These are phyloP conservation scores for Myrmecophaga tridactyla DNA, from an alignment of 2,113 vertebrate species.

Conservation along the genomic window DNA sequence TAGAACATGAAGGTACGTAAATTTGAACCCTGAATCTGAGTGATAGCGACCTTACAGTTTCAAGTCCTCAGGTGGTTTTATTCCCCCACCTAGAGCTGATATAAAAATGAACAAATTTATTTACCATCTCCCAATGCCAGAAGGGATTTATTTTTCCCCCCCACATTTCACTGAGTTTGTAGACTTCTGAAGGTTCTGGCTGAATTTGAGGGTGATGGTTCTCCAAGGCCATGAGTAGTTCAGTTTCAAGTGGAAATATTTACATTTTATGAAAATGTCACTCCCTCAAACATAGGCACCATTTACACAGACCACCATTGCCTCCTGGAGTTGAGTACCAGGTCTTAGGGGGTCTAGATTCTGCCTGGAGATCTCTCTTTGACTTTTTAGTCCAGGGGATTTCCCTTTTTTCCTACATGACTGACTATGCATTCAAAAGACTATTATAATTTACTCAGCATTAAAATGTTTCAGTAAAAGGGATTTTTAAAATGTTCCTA, in stretches of 20 bases:
- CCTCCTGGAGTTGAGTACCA: too few relatives aligned
- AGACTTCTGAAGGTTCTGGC: not conserved
- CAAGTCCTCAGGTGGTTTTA: not conserved
- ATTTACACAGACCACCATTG: not conserved
- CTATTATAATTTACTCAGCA: not conserved
- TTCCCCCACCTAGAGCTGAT: not conserved
- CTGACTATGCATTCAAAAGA: not conserved
- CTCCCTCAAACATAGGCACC: not conserved
- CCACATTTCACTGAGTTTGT: not conserved
- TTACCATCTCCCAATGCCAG: not conserved
- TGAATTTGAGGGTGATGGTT: not conserved
- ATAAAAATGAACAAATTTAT: not conserved
- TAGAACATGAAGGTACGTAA: not conserved
- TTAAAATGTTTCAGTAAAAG: not conserved
- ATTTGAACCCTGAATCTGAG: not conserved
- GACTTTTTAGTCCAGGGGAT: not conserved
- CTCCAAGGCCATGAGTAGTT: not conserved
- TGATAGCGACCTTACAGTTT: not conserved
- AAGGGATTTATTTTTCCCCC: not conserved
- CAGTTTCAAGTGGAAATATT: not conserved
- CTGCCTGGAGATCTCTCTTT: not conserved
- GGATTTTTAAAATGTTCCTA: constrained; percentile 14
- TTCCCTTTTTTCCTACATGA: not conserved
- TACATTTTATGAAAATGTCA: not conserved
- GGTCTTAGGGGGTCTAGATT: too few relatives aligned